These are phyloP conservation scores for Choristoneura fumiferana DNA, from an alignment of 1,140 invertebrate genomes.

Conservation along the genomic window DNA sequence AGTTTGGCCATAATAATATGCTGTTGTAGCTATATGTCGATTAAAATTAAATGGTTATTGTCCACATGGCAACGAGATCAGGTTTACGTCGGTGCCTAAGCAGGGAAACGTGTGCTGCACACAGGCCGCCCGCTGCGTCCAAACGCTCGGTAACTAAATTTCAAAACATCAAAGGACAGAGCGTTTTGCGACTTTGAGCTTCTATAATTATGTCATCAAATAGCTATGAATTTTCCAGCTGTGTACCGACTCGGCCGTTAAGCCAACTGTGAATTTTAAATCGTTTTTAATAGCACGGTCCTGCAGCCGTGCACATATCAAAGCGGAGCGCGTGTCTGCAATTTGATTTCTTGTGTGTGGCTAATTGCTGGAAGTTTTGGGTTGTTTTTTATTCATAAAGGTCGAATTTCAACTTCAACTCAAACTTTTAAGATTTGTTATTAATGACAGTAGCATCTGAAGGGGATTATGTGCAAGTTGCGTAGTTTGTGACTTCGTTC, in stretches of 20 bases:
- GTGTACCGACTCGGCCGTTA: conserved; percentile 43
- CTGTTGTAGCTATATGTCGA: no score
- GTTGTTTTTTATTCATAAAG: background rate
- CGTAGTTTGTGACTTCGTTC: conserved; percentile 14
- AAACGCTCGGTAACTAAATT: conserved; percentile 24
- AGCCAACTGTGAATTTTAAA: conserved; percentile 75
- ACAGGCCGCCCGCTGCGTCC: conserved; percentile 1
- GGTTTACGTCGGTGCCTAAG: background rate
- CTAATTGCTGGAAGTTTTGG: background rate
- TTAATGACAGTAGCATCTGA: background rate
- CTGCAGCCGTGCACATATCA: conserved; percentile 42
- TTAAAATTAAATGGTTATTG: background rate
- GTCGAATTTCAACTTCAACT: no score
- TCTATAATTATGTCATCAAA: conserved; percentile 65
- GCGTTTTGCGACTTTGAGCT: conserved; percentile 46
- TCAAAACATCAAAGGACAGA: conserved; percentile 43
- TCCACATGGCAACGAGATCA: background rate
- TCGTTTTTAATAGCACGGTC: conserved; percentile 65
- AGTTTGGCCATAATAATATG: no score
- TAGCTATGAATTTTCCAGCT: conserved; percentile 48
- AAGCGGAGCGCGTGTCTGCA: conserved; percentile 45
- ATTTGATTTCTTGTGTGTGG: conserved; percentile 46
- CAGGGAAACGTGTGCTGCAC: background rate
- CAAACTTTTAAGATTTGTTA: no score
- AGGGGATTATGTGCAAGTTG: conserved; percentile 7